Percentiles rank a stretch among this genome's conserved stretches.
Evolutionary conservation across 2,888 invertebrate species (phyloP).

Genomic region (Macrostomum cliftonense): DNA sequence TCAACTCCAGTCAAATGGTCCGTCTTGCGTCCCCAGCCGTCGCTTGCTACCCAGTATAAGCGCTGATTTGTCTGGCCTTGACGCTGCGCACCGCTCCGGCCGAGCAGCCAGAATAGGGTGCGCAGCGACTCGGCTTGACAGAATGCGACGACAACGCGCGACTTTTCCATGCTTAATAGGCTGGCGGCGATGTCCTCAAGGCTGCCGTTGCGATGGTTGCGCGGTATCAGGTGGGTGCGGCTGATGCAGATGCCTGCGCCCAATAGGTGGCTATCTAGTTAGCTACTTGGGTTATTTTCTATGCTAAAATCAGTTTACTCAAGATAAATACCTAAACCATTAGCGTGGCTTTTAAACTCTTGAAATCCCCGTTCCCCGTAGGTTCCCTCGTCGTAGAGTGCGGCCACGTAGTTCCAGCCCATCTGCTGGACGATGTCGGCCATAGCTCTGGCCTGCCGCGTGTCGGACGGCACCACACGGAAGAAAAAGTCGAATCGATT

Average conservation of each 20-base stretch:
- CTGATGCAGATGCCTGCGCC: too few relatives aligned
- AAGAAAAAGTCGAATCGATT: conserved; percentile 53
- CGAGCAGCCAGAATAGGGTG: too few relatives aligned
- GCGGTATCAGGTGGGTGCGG: too few relatives aligned
- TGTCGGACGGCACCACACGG: conserved; percentile 42
- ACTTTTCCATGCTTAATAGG: conserved; percentile 20
- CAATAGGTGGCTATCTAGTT: too few relatives aligned
- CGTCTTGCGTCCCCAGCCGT: conserved; percentile 35
- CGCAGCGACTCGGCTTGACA: too few relatives aligned
- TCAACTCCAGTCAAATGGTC: conserved; percentile 29
- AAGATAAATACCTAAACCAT: conserved; percentile 22
- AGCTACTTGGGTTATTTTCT: too few relatives aligned
- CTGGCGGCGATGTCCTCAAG: conserved; percentile 47
- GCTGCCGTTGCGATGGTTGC: conserved; percentile 48
- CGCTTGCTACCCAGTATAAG: conserved; percentile 28
- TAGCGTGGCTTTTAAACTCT: conserved; percentile 30
- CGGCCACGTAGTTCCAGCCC: conserved; percentile 54
- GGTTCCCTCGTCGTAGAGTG: conserved; percentile 56
- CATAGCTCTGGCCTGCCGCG: conserved; percentile 48
- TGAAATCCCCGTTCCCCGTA: conserved; percentile 51
- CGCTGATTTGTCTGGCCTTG: conserved; percentile 19
- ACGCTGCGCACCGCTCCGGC: conserved; percentile 3
- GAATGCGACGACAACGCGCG: background rate
- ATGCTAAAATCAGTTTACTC: too few relatives aligned
- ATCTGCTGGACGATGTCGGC: conserved; percentile 47